Base-by-base conservation (phyloP, 1,140 invertebrate species). In the Drosophila repletoides region DNA sequence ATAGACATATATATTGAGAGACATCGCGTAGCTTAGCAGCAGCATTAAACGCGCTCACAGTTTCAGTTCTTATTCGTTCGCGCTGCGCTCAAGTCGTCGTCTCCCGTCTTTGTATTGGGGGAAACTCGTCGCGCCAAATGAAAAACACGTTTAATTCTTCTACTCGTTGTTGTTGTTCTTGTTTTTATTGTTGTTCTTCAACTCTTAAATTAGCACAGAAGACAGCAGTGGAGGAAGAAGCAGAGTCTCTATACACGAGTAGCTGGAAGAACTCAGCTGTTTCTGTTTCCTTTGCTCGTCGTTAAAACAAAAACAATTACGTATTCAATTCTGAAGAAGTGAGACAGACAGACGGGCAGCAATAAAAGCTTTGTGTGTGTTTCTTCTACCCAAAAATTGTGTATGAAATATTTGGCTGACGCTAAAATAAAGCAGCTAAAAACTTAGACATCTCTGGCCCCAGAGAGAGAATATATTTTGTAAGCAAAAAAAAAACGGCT, bases 41-140 rank as follows among this genome's bases (percentile, higher is more conserved):
- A 72, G 60, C 61, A 70, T 49, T 63, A 36, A 40, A 19, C 14
- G 52, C 45, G 48, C 48, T 67, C 36, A 14, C 58, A 63, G 29
- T 67, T 68, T 81, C 70, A 83, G 74, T 84, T 84, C 74, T 84
- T 72, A 60, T 73, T 75, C 53, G 66, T 74, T 64, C 71, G 79
- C 58, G 61, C 49, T 74, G 49, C 60, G 56, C 33, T 41, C 51
- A 66, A 49, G 79, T 86, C 55, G 75, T 59, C 5, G 26, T 41
- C 15, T 43, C 26, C 7, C 24, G 40, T 38, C 28, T 26, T 19
- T 21, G 10, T 4, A 29, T 22, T 51, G 56, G 68, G 73, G 31
- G 40, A 34, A 68, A 53, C 36, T 38, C 51, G 36, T 52, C 45
- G 66, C 77, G 63, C 64, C 51, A 43, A 61, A 51, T 36, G 63